Evolutionary conservation across 2,797 vertebrate genomes (phyloP).

Genomic region (Phoebastria nigripes): DNA sequence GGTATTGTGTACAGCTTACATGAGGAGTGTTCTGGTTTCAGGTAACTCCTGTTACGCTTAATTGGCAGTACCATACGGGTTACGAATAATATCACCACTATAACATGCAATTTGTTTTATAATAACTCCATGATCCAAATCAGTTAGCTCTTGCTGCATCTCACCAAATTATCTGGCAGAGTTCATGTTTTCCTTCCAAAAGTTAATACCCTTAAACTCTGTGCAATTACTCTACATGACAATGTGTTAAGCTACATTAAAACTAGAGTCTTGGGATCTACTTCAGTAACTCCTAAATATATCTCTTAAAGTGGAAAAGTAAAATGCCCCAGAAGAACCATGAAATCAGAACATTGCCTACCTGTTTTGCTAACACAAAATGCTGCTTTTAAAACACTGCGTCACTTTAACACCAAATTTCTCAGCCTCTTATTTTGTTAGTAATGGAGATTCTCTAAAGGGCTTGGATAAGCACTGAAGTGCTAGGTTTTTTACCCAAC

Average conservation of each 20-base stretch:
- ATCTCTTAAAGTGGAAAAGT: background rate
- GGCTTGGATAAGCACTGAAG: background rate
- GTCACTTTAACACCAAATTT: background rate
- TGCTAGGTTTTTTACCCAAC: background rate
- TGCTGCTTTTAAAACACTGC: background rate
- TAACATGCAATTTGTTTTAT: constrained; percentile 34
- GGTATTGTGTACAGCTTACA: background rate
- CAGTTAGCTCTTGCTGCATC: constrained; percentile 22
- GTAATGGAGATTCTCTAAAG: background rate
- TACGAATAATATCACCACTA: constrained; percentile 32
- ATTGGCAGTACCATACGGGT: background rate
- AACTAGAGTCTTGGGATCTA: background rate
- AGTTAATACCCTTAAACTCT: constrained; percentile 10
- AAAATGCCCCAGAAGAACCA: background rate
- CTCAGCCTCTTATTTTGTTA: background rate
- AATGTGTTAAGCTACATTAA: constrained; percentile 32
- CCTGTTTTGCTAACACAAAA: background rate
- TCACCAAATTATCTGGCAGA: constrained; percentile 23
- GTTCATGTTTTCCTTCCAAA: constrained; percentile 35
- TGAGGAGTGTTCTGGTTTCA: background rate
- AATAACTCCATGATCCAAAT: constrained; percentile 20
- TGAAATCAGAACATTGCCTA: background rate
- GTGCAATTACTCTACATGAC: background rate
- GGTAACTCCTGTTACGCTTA: constrained; percentile 12
- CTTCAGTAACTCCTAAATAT: constrained; percentile 8